Percentiles rank a stretch among this genome's conserved stretches.
These are phyloP conservation scores for Oreochromis tanganicae DNA, from an alignment of 2,113 vertebrate genomes.

Conservation along the genomic window DNA sequence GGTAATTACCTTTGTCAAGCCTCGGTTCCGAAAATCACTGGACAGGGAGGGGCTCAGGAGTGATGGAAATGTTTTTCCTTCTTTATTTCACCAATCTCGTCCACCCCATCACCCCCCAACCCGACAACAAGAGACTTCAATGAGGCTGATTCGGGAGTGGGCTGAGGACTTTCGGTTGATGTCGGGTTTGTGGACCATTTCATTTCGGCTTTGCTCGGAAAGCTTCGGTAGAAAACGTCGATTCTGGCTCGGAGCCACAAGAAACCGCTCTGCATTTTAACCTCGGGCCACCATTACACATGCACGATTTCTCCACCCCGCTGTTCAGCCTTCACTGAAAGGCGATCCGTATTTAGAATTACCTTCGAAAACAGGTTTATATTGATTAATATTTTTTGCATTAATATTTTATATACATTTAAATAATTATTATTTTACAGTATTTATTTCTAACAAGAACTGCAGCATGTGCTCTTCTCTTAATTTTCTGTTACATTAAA, in stretches of 20 bases:
- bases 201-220: conserved; percentile 48
- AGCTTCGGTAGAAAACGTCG: conserved; percentile 20
- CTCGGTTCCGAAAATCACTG: not conserved
- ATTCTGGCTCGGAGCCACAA: not conserved
- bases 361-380: not conserved
- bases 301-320: not conserved
- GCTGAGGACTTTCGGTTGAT: conserved; percentile 33
- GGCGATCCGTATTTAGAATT: not conserved
- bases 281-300: not conserved
- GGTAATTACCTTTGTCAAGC: conserved; percentile 50
- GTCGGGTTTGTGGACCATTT: conserved; percentile 24
- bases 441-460: not conserved
- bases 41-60: conserved; percentile 30
- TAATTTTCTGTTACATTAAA: not conserved
- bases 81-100: conserved; percentile 5
- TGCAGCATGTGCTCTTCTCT: not conserved
- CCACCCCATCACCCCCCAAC: conserved; percentile 26
- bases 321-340: not conserved
- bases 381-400: not conserved
- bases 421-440: not conserved
- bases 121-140: conserved; percentile 17
- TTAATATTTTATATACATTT: not conserved
- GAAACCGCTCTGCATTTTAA: not conserved
- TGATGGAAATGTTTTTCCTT: not conserved
- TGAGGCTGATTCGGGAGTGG: conserved; percentile 13